Evolutionary conservation across 2,888 invertebrate genomes (phyloP), one percentile per base, ranked within the genome.

Genomic region (Drosophila sordidula): DNA sequence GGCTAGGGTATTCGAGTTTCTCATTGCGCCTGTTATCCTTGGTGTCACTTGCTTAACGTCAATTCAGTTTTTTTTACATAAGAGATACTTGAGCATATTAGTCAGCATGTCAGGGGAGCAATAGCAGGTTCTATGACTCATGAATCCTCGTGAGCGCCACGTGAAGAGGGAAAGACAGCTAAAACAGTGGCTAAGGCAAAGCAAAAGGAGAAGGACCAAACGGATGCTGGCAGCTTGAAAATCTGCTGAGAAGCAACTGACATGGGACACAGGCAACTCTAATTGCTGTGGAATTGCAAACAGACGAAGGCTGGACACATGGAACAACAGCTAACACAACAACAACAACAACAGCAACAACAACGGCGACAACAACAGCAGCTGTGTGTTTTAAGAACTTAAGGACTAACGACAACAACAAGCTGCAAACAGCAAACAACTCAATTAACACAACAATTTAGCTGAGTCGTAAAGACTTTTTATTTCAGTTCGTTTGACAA

Each of bases 231-330:
- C 47, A 46, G 49, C 50, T 55, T 55, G 51, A 80, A 69, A 80
- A 71, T 84, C 67, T 63, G 70, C 74, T 57, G 44, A 70, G 70
- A 74, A 74, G 66, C 66, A 77, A 75, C 69, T 82, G 82, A 74
- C 80, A 70, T 67, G 70, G 74, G 65, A 67, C 62, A 85, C 75
- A 75, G 70, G 67, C 83, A 86, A 70, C 83, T 75, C 86, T 86
- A 82, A 86, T 82, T 82, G 82, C 83, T 70, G 77, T 74, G 77
- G 77, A 76, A 79, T 72, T 72, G 82, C 79, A 67, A 78, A 62
- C 71, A 65, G 41, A 58, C 59, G 36, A 61, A 25, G 52, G 16
- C 46, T 11, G 32, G 25, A 56, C 55, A 73, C 71, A 65, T 63
- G 70, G 56, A 66, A 61, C 68, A 80, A 71, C 68, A 57, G 49